Evolutionary conservation across 92 coral and sea anemone genomes (phyloP).

Genomic region (Phenganax subtilis): DNA sequence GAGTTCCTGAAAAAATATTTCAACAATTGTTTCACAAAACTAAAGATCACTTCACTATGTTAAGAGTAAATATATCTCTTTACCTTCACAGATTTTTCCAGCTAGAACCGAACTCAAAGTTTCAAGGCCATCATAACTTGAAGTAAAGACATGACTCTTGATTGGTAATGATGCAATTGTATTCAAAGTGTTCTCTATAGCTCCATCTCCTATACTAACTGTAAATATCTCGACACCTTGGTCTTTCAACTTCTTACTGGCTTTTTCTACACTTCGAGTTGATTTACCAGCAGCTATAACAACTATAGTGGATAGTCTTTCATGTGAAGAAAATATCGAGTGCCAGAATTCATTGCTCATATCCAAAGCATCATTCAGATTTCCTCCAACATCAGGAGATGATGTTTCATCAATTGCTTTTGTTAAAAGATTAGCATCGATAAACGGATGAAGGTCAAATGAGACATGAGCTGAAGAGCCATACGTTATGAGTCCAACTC

Average conservation of each 20-base stretch:
- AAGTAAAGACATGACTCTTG: constrained; percentile 8
- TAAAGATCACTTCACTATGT: background rate
- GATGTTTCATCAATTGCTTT: constrained; percentile 34
- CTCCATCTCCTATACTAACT: constrained; percentile 21
- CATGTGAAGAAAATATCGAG: background rate
- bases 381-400: constrained; percentile 32
- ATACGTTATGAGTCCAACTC: constrained; percentile 35
- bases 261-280: constrained; percentile 5
- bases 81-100: constrained; percentile 22
- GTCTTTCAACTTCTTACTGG: constrained; percentile 5
- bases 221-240: constrained; percentile 36
- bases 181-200: constrained; percentile 7
- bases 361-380: constrained; percentile 18
- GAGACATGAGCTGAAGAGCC: constrained; percentile 40
- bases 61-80: background rate
- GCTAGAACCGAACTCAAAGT: background rate
- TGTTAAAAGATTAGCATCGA: constrained; percentile 19
- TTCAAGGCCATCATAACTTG: constrained; percentile 16
- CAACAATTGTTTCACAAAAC: background rate
- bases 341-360: constrained; percentile 22
- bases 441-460: constrained; percentile 23
- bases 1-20: constrained; percentile 1
- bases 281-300: constrained; percentile 35
- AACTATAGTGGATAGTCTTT: constrained; percentile 27
- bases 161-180: constrained; percentile 28